Percentiles rank a stretch among this genome's conserved stretches.
phyloP scores from a whole-genome alignment of 2,113 vertebrate species.

The Bufo gargarizans region DNA sequence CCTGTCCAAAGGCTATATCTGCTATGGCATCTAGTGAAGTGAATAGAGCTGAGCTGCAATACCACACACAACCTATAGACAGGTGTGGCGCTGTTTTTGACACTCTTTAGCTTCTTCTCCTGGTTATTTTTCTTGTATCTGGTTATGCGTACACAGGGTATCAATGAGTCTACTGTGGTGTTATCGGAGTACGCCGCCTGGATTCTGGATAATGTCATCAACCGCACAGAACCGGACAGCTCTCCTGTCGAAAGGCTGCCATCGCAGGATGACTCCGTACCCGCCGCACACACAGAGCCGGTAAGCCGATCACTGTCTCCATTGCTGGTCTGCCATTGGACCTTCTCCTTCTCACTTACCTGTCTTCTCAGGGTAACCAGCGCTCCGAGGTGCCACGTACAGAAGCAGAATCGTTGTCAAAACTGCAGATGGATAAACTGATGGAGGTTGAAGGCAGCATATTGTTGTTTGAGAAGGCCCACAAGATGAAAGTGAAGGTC shows the following conservation, averaged over 20 bases:
- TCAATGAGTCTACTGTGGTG: slow-evolving; percentile 64
- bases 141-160: slow-evolving; percentile 67
- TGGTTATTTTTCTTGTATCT: slow-evolving; percentile 44
- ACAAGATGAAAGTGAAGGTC: slow-evolving; percentile 82
- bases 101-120: background rate
- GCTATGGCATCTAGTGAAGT: background rate
- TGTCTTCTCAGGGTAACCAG: background rate
- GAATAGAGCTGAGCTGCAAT: background rate
- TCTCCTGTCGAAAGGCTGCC: background rate
- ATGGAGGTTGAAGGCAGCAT: slow-evolving; percentile 83
- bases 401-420: slow-evolving; percentile 59
- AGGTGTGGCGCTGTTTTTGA: background rate
- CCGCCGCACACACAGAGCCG: background rate
- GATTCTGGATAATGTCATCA: slow-evolving; percentile 72
- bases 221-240: background rate
- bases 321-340: background rate
- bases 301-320: background rate
- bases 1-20: background rate
- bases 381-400: slow-evolving; percentile 36
- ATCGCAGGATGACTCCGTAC: background rate
- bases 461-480: slow-evolving; percentile 77
- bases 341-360: background rate
- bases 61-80: background rate
- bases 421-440: slow-evolving; percentile 74
- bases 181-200: slow-evolving; percentile 71